phyloP scores from a whole-genome alignment of 2,888 invertebrate genomes.

The Microchrysa polita region DNA sequence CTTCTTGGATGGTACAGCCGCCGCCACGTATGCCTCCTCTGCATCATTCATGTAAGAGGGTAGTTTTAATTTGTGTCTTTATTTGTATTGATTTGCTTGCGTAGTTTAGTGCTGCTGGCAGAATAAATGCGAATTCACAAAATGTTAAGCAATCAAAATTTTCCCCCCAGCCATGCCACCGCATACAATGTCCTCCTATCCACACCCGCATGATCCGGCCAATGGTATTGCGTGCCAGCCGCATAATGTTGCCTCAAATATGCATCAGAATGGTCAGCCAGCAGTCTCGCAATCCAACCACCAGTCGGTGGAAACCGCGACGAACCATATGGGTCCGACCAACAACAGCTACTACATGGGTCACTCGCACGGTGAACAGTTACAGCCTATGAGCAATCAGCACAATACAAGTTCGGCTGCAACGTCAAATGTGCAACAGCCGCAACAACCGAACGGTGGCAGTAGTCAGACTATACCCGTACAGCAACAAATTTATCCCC shows the following conservation, averaged over 20 bases:
- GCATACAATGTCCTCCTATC: conserved; percentile 58
- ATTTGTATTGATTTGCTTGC: conserved; percentile 4
- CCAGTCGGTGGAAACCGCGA: not conserved
- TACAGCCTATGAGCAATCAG: conserved; percentile 57
- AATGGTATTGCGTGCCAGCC: conserved; percentile 53
- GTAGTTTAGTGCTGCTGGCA: not conserved
- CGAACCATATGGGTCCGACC: conserved; percentile 52
- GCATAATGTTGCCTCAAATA: conserved; percentile 58
- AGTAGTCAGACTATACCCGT: conserved; percentile 46
- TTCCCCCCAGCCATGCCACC: conserved; percentile 59
- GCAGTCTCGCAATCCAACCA: not conserved
- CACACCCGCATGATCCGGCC: conserved; percentile 54
- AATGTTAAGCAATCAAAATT: too few relatives aligned
- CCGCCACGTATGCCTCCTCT: conserved; percentile 59
- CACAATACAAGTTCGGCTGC: conserved; percentile 55
- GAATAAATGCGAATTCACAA: too few relatives aligned
- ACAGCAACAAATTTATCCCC: conserved; percentile 63
- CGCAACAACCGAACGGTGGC: conserved; percentile 55
- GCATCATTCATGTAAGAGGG: conserved; percentile 63
- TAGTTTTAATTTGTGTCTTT: conserved; percentile 46
- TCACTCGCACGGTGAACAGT: conserved; percentile 53
- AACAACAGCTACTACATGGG: conserved; percentile 53
- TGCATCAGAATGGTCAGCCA: conserved; percentile 40
- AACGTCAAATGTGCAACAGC: conserved; percentile 60
- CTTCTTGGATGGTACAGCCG: conserved; percentile 63